Conservation (phyloP, 30 jellyfish, hydroid and myxozoan species). For the Phacellophora camtschatica region DNA sequence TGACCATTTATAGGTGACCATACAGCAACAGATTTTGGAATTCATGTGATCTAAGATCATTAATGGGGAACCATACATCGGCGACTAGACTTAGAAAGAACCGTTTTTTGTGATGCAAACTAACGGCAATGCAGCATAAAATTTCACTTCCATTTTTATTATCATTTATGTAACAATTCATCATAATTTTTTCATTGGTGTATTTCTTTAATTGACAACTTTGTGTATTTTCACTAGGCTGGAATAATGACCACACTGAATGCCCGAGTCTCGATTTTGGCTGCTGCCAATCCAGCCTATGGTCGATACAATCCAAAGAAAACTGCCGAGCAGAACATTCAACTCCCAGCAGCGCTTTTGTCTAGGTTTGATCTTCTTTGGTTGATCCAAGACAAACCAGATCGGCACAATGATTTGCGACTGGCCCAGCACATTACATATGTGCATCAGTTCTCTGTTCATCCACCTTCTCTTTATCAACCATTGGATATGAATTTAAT, state of each 20-base stretch:
- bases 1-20: no score
- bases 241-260: constrained; percentile 98
- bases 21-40: no score
- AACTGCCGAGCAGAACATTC: constrained; percentile 97
- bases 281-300: constrained; percentile 99
- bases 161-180: no score
- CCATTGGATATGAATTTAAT: constrained; percentile 90
- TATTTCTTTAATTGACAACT: no score
- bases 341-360: constrained; percentile 98
- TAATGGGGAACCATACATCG: no score
- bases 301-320: constrained; percentile 99
- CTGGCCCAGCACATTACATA: constrained; percentile 97
- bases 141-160: no score
- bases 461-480: constrained; percentile 91
- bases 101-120: no score
- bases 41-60: no score
- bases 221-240: constrained; percentile 68
- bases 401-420: constrained; percentile 87
- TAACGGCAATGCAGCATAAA: no score
- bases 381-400: constrained; percentile 98
- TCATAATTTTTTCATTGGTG: no score
- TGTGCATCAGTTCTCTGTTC: constrained; percentile 94
- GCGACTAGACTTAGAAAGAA: no score
- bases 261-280: constrained; percentile 98
- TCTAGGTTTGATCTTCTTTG: constrained; percentile 97